Percentiles rank a stretch among this genome's conserved stretches.
Evolutionary conservation across 2,888 invertebrate genomes (phyloP).

Genomic region (Anodontia alba): DNA sequence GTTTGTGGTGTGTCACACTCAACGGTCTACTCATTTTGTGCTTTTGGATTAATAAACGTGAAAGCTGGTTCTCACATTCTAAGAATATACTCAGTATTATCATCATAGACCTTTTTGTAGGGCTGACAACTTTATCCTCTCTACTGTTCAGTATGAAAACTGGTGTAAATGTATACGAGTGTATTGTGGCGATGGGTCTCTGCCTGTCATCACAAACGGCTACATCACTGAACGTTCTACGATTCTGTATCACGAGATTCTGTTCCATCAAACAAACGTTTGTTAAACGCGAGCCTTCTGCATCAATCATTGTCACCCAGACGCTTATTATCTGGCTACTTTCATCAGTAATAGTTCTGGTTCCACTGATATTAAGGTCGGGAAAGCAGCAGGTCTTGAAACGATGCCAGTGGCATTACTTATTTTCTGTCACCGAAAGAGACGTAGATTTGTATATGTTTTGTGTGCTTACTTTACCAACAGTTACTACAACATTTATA

Average conservation of each 20-base stretch:
- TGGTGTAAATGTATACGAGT: conserved; percentile 4
- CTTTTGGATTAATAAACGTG: conserved; percentile 28
- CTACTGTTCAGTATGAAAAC: not conserved
- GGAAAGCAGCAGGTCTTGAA: too few relatives aligned
- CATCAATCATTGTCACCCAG: conserved; percentile 8
- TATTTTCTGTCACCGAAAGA: not conserved
- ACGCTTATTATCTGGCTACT: conserved; percentile 15
- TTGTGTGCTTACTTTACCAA: conserved; percentile 14
- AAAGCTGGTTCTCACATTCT: conserved; percentile 27
- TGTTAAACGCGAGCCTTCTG: not conserved
- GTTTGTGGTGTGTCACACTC: conserved; percentile 5
- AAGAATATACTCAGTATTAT: conserved; percentile 32
- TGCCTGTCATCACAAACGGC: conserved; percentile 29
- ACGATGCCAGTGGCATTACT: conserved; percentile 20
- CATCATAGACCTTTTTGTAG: conserved; percentile 27
- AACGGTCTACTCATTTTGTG: conserved; percentile 30
- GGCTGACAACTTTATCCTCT: conserved; percentile 20
- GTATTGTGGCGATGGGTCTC: conserved; percentile 17
- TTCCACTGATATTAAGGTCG: conserved; percentile 13
- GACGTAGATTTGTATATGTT: conserved; percentile 28
- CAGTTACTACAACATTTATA: conserved; percentile 12
- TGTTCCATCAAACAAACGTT: not conserved
- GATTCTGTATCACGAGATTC: conserved; percentile 25
- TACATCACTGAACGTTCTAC: conserved; percentile 24
- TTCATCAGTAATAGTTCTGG: not conserved